Evolutionary conservation across 2,888 invertebrate species (phyloP).

Genomic region (Aphelenchoides bicaudatus): DNA sequence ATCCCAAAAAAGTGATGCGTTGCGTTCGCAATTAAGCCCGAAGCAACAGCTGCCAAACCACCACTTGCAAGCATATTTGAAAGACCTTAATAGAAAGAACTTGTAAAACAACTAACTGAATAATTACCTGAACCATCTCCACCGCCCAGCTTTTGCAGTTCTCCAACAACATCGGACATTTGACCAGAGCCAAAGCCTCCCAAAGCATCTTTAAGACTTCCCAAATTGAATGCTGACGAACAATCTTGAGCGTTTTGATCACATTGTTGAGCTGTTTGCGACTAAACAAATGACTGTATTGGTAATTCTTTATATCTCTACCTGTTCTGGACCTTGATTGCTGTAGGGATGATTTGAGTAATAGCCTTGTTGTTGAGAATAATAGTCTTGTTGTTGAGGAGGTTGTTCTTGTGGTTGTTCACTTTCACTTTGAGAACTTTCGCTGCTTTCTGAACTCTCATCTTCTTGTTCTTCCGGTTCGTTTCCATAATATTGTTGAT

Average conservation of each 20-base stretch:
- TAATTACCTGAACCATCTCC: conserved; percentile 37
- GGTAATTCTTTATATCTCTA: not conserved
- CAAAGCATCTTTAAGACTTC: conserved; percentile 24
- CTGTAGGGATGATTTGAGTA: conserved; percentile 12
- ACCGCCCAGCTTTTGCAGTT: conserved; percentile 42
- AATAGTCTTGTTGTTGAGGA: conserved; percentile 17
- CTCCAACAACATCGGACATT: conserved; percentile 39
- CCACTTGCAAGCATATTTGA: conserved; percentile 37
- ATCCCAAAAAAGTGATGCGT: conserved; percentile 48
- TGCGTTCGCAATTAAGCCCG: conserved; percentile 40
- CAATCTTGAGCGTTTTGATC: conserved; percentile 7
- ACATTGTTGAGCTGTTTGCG: conserved; percentile 19
- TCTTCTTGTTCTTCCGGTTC: conserved; percentile 24
- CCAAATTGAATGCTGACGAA: conserved; percentile 23
- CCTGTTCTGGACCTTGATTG: conserved; percentile 5
- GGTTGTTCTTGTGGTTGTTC: conserved; percentile 16
- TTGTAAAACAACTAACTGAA: conserved; percentile 7
- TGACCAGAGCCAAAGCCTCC: conserved; percentile 35
- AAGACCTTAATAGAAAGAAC: conserved; percentile 25
- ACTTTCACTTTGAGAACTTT: not conserved
- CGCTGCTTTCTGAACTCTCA: conserved; percentile 15
- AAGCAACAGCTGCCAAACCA: conserved; percentile 40
- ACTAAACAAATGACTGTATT: not conserved
- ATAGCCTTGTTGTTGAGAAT: not conserved
- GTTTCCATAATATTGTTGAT: conserved; percentile 17